Evolutionary conservation across 2,113 vertebrate genomes (phyloP).

Genomic region (Centropus unirufus): DNA sequence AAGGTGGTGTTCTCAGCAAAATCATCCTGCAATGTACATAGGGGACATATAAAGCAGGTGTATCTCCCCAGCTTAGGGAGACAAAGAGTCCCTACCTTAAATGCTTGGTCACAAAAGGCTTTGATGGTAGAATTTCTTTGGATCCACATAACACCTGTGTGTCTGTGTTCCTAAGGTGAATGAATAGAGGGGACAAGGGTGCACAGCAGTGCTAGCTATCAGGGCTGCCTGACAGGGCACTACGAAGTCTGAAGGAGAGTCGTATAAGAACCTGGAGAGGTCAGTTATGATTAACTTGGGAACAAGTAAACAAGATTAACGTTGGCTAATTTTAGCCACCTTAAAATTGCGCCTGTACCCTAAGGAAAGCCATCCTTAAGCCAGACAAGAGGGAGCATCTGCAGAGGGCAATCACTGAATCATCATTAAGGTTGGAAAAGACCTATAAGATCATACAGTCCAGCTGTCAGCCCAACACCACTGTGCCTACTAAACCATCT

Average conservation of each 20-base stretch:
- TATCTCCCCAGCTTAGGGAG: background rate
- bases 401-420: too few relatives aligned
- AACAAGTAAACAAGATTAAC: background rate
- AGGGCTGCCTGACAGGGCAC: background rate
- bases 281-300: background rate
- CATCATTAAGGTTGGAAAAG: too few relatives aligned
- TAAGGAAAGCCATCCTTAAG: background rate
- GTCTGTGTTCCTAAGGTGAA: background rate
- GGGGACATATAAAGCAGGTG: background rate
- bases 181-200: fast-evolving
- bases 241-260: background rate
- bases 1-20: background rate
- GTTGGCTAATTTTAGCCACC: slow-evolving; percentile 10
- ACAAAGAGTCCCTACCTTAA: background rate
- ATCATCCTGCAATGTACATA: background rate
- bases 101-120: background rate
- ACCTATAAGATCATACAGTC: too few relatives aligned
- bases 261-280: background rate
- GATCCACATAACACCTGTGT: background rate
- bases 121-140: background rate
- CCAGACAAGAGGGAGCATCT: background rate
- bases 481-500: too few relatives aligned
- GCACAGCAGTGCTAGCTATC: background rate
- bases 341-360: background rate
- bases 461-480: too few relatives aligned